Evolutionary conservation across 1,140 invertebrate species (phyloP).

Genomic region (Ceratina calcarata): DNA sequence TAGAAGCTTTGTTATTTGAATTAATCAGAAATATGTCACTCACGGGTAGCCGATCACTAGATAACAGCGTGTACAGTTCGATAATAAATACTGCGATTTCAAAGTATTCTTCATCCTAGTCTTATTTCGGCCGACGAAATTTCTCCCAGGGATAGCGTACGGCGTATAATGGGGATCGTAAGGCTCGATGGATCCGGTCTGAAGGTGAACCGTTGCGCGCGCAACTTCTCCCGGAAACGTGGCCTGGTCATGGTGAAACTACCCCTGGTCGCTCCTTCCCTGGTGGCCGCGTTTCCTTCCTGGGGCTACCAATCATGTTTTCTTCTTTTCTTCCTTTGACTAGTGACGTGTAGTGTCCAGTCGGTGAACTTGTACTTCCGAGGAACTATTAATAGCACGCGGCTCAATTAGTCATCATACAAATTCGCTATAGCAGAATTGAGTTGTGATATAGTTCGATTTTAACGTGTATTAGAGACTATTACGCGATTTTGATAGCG

Average conservation of each 20-base stretch:
- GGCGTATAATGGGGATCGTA: conserved; percentile 38
- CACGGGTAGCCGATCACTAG: too few species aligned
- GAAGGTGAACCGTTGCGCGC: conserved; percentile 14
- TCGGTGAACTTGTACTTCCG: background rate
- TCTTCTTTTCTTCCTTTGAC: background rate
- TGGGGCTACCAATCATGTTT: background rate
- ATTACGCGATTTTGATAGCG: too few species aligned
- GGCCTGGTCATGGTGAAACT: conserved; percentile 9
- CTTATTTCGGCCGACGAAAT: too few species aligned
- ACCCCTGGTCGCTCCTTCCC: background rate
- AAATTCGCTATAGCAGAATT: background rate
- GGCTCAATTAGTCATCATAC: background rate
- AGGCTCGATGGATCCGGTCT: conserved; percentile 42
- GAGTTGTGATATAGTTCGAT: background rate
- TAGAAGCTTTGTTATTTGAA: too few species aligned
- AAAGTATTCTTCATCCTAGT: too few species aligned
- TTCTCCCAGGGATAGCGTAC: conserved; percentile 5
- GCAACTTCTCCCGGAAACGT: conserved; percentile 32
- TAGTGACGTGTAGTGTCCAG: too few species aligned
- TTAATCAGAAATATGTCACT: too few species aligned
- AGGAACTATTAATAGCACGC: conserved; percentile 15
- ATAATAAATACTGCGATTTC: too few species aligned
- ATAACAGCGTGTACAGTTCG: too few species aligned
- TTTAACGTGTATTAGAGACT: background rate
- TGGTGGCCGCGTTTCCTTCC: background rate